A percentile compares a stretch with the other conserved stretches of the same genome.
These are phyloP conservation scores for Heliconius sara DNA, from an alignment of 2,888 invertebrate genomes.

Conservation along the genomic window DNA sequence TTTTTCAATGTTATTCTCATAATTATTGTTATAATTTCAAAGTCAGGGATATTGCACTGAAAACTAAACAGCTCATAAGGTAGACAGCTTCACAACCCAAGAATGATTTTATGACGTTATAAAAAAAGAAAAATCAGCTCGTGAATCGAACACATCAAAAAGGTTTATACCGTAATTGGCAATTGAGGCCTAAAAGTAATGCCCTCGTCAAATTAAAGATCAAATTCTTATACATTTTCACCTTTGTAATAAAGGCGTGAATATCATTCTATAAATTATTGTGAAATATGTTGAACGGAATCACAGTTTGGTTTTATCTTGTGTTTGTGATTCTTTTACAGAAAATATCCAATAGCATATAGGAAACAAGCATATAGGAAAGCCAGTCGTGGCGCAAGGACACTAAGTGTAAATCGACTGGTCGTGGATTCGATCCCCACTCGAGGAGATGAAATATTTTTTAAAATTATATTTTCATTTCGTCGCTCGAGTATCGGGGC, in stretches of 20 bases:
- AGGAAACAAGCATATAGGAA: too few relatives aligned
- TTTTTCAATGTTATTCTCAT: too few relatives aligned
- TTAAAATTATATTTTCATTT: too few relatives aligned
- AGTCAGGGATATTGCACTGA: not conserved
- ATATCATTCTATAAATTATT: not conserved
- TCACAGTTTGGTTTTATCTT: not conserved
- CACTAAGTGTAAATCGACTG: too few relatives aligned
- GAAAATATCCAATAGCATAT: too few relatives aligned
- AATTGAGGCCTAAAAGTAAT: slow-evolving; percentile 61
- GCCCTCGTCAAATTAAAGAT: slow-evolving; percentile 47
- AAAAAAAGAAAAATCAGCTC: slow-evolving; percentile 60
- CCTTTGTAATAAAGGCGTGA: not conserved
- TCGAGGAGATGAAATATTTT: too few relatives aligned
- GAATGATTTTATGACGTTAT: slow-evolving; percentile 56
- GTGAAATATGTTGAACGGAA: not conserved
- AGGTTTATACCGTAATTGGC: slow-evolving; percentile 68
- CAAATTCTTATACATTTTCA: slow-evolving; percentile 18
- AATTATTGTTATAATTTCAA: too few relatives aligned
- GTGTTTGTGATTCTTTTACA: too few relatives aligned
- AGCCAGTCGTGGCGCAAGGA: too few relatives aligned
- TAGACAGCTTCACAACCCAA: slow-evolving; percentile 20
- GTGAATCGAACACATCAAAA: slow-evolving; percentile 54
- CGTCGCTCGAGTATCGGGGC: too few relatives aligned
- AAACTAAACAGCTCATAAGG: slow-evolving; percentile 17
- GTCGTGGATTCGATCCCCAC: too few relatives aligned